Evolutionary conservation across 1,140 invertebrate genomes (phyloP), one percentile per base, ranked within the genome.

Genomic region (Trichomalopsis sarcophagae): DNA sequence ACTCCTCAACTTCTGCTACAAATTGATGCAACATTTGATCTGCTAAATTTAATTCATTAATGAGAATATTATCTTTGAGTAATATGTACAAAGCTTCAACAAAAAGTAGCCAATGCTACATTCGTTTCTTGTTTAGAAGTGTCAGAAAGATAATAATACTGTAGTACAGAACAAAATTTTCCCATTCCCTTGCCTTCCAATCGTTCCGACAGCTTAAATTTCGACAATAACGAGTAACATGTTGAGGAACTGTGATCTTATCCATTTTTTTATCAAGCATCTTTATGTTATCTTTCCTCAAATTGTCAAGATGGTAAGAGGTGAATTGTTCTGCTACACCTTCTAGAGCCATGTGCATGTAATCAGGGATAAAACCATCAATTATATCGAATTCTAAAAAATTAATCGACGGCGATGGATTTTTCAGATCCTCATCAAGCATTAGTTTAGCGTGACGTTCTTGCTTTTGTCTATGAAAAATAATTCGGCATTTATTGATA

Each of bases 31-130:
- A 75, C 73, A 75, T 75, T 33, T 36, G 11, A 75, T 75, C 73
- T 4, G 73, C 73, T 33, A 11, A 11, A 33, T 75, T 27, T 33
- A 75, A 11, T 75, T 75, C 36, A 21, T 75, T 3, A 69, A 69
- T 69, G 2, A 2, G 21, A n/a, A 69, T 69, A 27, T 33, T 33
- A 33, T 33, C 73, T 75, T 33, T 17, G 17, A 75, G 27, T 17
- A 75, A 30, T 75, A 75, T 75, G 73, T 75, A 75, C 27, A 75
- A 17, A 75, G 23, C 9, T 75, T 75, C 73, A 75, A 75, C 73
- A 40, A 33, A 75, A 11, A 75, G 9, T 40, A 75, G 17, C 73
- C 36, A 75, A 33, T 75, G 73, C 27, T 75, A 2, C 27, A 69
- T n/a, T 13, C 6, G 6, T 4, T 27, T 9, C 7, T 69, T 69